Percentiles rank a stretch among this genome's conserved stretches.
Evolutionary conservation across 2,797 vertebrate genomes (phyloP).

Genomic region (Ficedula albicollis): DNA sequence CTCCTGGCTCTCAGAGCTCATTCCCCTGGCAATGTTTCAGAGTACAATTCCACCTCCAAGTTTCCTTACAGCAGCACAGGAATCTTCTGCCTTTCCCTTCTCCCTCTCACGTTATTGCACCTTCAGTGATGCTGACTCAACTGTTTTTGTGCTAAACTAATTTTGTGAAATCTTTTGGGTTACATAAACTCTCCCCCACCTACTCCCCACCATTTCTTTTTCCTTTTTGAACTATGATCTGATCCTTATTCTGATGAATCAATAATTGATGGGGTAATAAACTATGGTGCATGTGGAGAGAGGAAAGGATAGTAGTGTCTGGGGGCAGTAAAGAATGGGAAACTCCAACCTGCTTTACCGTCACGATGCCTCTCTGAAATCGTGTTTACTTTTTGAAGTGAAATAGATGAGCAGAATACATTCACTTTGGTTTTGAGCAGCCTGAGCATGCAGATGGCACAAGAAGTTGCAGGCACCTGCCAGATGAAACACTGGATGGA

Average conservation of each 20-base stretch:
- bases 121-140: slow-evolving; percentile 30
- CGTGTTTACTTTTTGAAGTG: background rate
- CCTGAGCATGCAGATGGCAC: background rate
- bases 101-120: slow-evolving; percentile 9
- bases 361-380: background rate
- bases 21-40: background rate
- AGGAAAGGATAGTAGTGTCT: background rate
- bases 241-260: background rate
- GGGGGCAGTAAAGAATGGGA: background rate
- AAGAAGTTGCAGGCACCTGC: background rate
- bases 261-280: background rate
- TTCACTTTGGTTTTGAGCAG: background rate
- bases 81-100: background rate
- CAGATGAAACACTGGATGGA: slow-evolving; percentile 9
- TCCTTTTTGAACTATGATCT: background rate
- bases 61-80: background rate
- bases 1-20: background rate
- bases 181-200: background rate
- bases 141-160: slow-evolving; percentile 1
- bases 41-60: background rate
- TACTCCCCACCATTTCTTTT: background rate
- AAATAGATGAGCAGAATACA: background rate
- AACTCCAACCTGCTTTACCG: background rate
- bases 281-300: background rate
- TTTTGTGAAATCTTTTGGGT: background rate